These are phyloP conservation scores for Parnassius apollo DNA, from an alignment of 2,888 invertebrate genomes.

Conservation along the genomic window DNA sequence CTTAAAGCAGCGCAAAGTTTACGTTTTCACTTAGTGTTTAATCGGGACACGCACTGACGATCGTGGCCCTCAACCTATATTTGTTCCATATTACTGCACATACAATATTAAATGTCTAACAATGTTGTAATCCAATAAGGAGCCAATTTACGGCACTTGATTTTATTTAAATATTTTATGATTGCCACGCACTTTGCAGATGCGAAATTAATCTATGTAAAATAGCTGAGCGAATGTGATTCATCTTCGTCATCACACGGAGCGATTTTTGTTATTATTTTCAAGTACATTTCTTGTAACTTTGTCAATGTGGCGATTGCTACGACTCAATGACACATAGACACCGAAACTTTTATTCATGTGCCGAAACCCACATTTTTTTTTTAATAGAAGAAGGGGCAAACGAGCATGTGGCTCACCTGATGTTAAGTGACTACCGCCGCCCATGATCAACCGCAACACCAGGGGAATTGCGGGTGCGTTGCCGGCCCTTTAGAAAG, in stretches of 20 bases:
- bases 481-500: no score
- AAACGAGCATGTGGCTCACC: no score
- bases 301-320: background rate
- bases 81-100: constrained; percentile 62
- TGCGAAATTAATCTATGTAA: constrained; percentile 29
- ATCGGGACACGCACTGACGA: constrained; percentile 53
- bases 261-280: background rate
- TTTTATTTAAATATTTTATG: background rate
- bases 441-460: no score
- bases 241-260: constrained; percentile 10
- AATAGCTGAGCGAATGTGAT: constrained; percentile 21
- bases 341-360: no score
- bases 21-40: constrained; percentile 21
- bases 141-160: background rate
- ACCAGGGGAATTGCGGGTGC: no score
- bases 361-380: no score
- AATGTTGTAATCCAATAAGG: background rate
- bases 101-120: constrained; percentile 28
- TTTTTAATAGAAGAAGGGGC: no score
- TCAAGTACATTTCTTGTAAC: background rate
- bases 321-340: background rate
- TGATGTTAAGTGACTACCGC: no score
- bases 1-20: background rate
- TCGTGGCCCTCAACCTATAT: constrained; percentile 64
- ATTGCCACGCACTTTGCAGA: constrained; percentile 31